Base-by-base conservation (phyloP, 2,113 vertebrate species). In the Beaufortia kweichowensis region DNA sequence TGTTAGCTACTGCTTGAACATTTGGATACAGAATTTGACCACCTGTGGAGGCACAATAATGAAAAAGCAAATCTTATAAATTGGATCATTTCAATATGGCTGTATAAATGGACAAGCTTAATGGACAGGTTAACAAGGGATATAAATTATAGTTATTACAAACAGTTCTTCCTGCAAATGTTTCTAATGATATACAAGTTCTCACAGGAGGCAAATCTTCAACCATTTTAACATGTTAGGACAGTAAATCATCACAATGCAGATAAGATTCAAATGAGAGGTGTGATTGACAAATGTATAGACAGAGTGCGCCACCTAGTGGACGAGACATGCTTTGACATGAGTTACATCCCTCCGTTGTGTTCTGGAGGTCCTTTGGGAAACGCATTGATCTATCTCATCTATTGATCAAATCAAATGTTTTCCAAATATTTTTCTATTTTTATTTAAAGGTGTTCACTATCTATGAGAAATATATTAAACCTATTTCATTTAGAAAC, bases 271-370 rank as follows among this genome's bases (percentile, higher is more conserved):
- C 55, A 59, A 39, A 61, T 31, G 26, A 48, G 11, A 39, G 14
- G 26, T 17, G 4, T 39, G 28, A 57, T 23, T 55, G 65, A 57
- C 35, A 50, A 61, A 61, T 70, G 48, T 64, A 39, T 70, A 46
- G 46, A 76, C 75, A 81, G 48, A 85, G 87, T 86, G 88, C 81
- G 91, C 90, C 91, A 87, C 84, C 92, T 89, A 80, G 88, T 91
- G 92, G 88, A 23, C 4, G 53, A 9, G 55, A 50, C 26, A 46
- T 21, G 41, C 23, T 59, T 10, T 46, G 19, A 19, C 24, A 21
- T 48, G 39, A 24, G 19, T 3, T 3, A 17, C 26, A 31, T 29
- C 43, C 10, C 43, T 66, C 24, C 9, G 3, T 26, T 41, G 10
- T 56, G 71, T 15, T 50, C 0, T 1, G 72, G 5, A 43, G 69